Evolutionary conservation across 2,888 invertebrate species (phyloP).

Genomic region (Macaria liturata): DNA sequence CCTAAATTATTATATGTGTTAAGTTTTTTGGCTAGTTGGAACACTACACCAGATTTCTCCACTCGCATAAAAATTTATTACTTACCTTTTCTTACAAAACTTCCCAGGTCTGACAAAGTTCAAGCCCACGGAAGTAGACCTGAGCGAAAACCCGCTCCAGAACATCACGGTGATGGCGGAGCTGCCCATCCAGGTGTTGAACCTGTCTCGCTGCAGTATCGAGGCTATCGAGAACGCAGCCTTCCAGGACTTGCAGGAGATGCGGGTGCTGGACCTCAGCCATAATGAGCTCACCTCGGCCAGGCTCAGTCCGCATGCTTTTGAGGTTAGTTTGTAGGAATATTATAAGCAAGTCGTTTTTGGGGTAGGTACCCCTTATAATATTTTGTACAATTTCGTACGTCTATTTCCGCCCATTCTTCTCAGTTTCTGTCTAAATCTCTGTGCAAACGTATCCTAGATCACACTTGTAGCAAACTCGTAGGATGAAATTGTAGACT

Average conservation of each 20-base stretch:
- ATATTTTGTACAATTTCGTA: too few relatives aligned
- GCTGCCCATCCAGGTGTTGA: constrained; percentile 80
- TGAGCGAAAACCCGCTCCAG: constrained; percentile 72
- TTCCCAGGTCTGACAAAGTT: constrained; percentile 53
- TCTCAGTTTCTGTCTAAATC: too few relatives aligned
- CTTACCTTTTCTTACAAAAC: neutral
- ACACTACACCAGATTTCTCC: too few relatives aligned
- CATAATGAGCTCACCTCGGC: constrained; percentile 86
- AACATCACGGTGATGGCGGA: constrained; percentile 81
- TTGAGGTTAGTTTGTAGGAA: constrained; percentile 85
- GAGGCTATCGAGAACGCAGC: constrained; percentile 82
- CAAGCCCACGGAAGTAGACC: constrained; percentile 63
- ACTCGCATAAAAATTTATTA: too few relatives aligned
- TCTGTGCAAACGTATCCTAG: too few relatives aligned
- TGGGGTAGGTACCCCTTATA: too few relatives aligned
- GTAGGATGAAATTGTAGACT: too few relatives aligned
- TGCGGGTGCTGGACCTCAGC: constrained; percentile 87
- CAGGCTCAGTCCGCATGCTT: constrained; percentile 84
- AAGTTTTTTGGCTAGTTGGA: too few relatives aligned
- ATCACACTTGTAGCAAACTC: too few relatives aligned
- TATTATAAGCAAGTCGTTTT: too few relatives aligned
- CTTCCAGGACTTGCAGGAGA: constrained; percentile 85
- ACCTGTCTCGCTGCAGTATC: constrained; percentile 86
- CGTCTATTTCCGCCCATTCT: too few relatives aligned
- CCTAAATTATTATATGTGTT: too few relatives aligned